These are phyloP conservation scores for Bettongia penicillata DNA, from an alignment of 2,113 vertebrate species.

Conservation along the genomic window DNA sequence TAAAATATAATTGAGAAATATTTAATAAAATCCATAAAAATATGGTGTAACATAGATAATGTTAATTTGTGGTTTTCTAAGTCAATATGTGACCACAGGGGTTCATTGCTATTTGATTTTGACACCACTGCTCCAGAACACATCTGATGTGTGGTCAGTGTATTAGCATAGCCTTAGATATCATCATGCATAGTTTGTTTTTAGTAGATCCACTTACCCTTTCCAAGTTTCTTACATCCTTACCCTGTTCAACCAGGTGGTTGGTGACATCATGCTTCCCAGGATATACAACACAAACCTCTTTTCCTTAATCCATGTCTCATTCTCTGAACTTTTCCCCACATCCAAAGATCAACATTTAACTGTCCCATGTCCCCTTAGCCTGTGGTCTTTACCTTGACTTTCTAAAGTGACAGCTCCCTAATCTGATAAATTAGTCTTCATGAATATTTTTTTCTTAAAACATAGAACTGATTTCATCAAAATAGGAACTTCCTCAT, in stretches of 20 bases:
- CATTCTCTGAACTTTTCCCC: background rate
- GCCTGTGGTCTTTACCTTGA: background rate
- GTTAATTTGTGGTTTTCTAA: background rate
- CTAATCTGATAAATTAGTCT: background rate
- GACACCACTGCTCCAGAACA: background rate
- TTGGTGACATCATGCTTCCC: background rate
- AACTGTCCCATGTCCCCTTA: background rate
- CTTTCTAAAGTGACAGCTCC: background rate
- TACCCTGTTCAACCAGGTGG: background rate
- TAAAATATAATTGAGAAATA: background rate
- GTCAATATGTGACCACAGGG: background rate
- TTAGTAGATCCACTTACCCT: background rate
- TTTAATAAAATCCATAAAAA: background rate
- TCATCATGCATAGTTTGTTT: background rate
- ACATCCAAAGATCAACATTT: background rate
- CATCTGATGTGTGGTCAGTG: background rate
- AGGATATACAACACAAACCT: background rate
- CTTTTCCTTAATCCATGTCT: background rate
- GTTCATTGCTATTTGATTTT: background rate
- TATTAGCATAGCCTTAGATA: background rate
- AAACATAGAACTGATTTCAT: background rate
- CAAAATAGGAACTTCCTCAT: background rate
- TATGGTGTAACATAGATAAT: background rate
- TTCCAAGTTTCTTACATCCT: background rate
- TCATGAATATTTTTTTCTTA: background rate